A percentile compares a stretch with the other conserved stretches of the same genome.
Conservation (phyloP, 2,888 invertebrate species). For the Pyrochroa serraticornis region DNA sequence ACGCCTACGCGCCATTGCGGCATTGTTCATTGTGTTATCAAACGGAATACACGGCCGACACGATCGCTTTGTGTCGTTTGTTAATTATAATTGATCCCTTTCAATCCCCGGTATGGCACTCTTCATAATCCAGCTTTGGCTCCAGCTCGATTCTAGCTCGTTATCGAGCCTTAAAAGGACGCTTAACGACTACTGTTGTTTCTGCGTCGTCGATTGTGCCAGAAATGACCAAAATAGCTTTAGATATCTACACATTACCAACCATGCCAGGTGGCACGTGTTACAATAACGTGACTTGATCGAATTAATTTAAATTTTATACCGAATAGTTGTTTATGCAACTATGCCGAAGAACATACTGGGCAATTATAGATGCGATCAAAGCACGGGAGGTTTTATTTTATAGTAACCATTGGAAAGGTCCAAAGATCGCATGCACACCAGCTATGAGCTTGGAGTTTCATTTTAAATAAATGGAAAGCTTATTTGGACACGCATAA, state of each 20-base stretch:
- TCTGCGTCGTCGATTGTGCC: background rate
- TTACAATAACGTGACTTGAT: constrained; percentile 22
- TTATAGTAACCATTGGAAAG: constrained; percentile 1
- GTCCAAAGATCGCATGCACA: constrained; percentile 16
- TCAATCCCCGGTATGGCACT: constrained; percentile 30
- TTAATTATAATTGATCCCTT: constrained; percentile 39
- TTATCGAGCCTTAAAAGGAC: constrained; percentile 11
- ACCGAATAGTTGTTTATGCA: constrained; percentile 27
- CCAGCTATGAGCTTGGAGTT: constrained; percentile 15
- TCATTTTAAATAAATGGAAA: constrained; percentile 19
- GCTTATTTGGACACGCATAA: constrained; percentile 12
- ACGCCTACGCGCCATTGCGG: constrained; percentile 40
- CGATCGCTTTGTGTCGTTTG: constrained; percentile 30
- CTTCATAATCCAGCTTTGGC: constrained; percentile 24
- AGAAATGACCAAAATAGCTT: constrained; percentile 16
- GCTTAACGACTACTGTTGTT: constrained; percentile 1
- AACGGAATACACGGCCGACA: constrained; percentile 24
- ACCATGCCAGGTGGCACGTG: constrained; percentile 4
- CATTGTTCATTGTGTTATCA: constrained; percentile 38
- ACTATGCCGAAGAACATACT: constrained; percentile 20
- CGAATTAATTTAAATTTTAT: constrained; percentile 26
- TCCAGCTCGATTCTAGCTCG: constrained; percentile 13
- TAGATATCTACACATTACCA: no score
- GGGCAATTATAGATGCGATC: constrained; percentile 29
- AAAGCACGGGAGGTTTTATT: constrained; percentile 16